These are phyloP conservation scores for Pangasianodon hypophthalmus DNA, from an alignment of 2,113 vertebrate genomes.

Conservation along the genomic window DNA sequence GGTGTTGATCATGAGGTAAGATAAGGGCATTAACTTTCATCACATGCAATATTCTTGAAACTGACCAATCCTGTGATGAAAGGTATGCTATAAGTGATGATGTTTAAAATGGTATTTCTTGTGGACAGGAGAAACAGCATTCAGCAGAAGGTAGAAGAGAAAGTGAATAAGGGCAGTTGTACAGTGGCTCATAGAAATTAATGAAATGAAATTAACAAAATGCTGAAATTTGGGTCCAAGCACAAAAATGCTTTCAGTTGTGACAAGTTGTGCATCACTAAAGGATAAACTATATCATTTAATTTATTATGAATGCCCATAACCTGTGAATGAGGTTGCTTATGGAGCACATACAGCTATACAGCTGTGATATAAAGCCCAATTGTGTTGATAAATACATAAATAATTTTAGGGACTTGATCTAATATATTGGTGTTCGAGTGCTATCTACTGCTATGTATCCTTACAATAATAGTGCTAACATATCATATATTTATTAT, in stretches of 20 bases:
- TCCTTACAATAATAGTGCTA: neutral
- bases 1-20: neutral
- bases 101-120: constrained; percentile 12
- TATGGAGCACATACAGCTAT: neutral
- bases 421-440: neutral
- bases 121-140: constrained; percentile 42
- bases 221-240: constrained; percentile 36
- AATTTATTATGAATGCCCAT: neutral
- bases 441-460: neutral
- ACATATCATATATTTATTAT: neutral
- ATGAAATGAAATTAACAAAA: neutral
- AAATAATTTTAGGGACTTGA: neutral
- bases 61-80: constrained; percentile 4
- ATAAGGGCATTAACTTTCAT: neutral
- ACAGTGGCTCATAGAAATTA: neutral
- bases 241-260: neutral
- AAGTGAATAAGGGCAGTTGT: neutral
- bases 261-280: neutral
- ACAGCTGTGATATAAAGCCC: neutral
- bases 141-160: constrained; percentile 5
- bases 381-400: neutral
- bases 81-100: neutral
- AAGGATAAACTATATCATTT: neutral
- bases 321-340: neutral
- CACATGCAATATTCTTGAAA: neutral